These are phyloP conservation scores for Cantharis rufa DNA, from an alignment of 2,888 invertebrate species.

Conservation along the genomic window DNA sequence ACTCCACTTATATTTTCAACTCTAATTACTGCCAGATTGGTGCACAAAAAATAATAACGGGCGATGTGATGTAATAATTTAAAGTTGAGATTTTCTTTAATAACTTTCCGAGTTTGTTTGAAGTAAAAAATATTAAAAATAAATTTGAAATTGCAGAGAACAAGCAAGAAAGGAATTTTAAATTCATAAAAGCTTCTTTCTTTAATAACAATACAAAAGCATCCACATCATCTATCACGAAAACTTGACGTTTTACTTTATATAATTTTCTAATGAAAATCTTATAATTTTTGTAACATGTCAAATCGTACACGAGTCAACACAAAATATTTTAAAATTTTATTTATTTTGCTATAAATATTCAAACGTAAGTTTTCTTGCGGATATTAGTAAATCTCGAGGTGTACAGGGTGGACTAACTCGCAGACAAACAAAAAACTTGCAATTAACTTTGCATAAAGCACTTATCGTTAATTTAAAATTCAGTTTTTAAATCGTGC, in stretches of 20 bases:
- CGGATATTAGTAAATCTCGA: neutral
- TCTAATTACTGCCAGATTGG: neutral
- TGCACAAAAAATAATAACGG: neutral
- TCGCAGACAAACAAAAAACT: neutral
- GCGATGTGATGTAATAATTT: neutral
- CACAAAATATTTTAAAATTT: neutral
- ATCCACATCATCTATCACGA: neutral
- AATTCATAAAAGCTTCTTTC: neutral
- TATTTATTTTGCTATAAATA: neutral
- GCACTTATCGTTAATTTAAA: neutral
- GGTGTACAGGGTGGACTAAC: neutral
- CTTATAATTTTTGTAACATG: neutral
- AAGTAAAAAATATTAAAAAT: neutral
- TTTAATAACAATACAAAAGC: neutral
- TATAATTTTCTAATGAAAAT: neutral
- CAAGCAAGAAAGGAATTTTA: neutral
- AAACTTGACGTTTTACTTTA: neutral
- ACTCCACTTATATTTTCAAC: neutral
- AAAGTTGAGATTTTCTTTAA: neutral
- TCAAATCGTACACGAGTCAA: neutral
- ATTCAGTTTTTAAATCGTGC: neutral
- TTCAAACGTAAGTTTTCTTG: neutral
- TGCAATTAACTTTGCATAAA: neutral
- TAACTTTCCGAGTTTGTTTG: neutral
- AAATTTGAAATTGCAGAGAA: neutral